Base-by-base conservation (phyloP, 1,140 invertebrate species). In the Delia radicum region DNA sequence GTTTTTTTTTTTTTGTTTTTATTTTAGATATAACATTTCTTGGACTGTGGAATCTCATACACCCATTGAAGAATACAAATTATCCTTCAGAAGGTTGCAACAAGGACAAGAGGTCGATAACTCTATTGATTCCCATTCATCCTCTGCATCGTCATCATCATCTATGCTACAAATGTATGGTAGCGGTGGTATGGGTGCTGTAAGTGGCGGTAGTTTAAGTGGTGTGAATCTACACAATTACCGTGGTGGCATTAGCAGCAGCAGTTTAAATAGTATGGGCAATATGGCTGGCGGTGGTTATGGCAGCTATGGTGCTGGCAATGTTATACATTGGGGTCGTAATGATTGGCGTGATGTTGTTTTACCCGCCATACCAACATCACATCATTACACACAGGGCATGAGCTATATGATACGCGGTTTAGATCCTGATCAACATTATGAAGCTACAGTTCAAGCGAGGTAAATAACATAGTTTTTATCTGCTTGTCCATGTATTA, bases 41-140 rank as follows among this genome's bases (percentile, higher is more conserved):
- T 92, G 91, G 91, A 86, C 89, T 27, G 90, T 91, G 3, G 89
- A 91, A 77, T 91, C 90, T 73, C 88, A 90, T 78, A 89, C 90
- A 73, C 89, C 90, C 48, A 90, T 92, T 63, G 89, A 91, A 79
- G 90, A 91, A 82, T 92, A 91, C 81, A 89, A 91, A 82, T 83
- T 92, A 74, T 89, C 88, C 73, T 92, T 90, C 86, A 87, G 91
- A 75, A 89, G 89, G 80, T 85, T 91, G 76, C 89, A 90, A 31
- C 88, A 89, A 75, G 82, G 82, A 80, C 82, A 87, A 74, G 83
- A 86, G 79, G 84, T 83, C 79, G 88, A 89, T 78, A 87, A 87
- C 77, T 79, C 79, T 78, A 86, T 85, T 46, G 85, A 85, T 8
- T 82, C 88, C 75, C 87, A 88, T 74, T 86, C 87, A 77, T 86